These are phyloP conservation scores for Drosophila prostipennis DNA, from an alignment of 2,888 invertebrate genomes.

Conservation along the genomic window DNA sequence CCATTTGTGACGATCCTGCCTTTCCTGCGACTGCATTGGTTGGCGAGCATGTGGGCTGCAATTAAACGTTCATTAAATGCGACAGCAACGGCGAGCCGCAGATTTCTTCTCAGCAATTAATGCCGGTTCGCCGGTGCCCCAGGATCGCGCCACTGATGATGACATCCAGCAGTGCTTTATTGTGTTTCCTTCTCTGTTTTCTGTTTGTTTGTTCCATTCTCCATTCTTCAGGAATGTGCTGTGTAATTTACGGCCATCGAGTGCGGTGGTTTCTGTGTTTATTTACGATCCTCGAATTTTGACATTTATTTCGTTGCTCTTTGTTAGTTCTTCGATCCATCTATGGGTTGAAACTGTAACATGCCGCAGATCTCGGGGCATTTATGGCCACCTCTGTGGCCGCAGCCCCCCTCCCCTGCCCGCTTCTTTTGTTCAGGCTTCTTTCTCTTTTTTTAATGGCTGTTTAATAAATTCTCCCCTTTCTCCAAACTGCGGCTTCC, in stretches of 20 bases:
- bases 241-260: conserved; percentile 63
- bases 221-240: conserved; percentile 57
- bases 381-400: conserved; percentile 4
- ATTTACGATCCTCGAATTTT: conserved; percentile 68
- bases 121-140: conserved; percentile 23
- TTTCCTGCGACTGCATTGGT: conserved; percentile 47
- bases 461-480: conserved; percentile 60
- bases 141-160: conserved; percentile 65
- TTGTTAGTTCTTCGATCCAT: neutral
- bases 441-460: conserved; percentile 45
- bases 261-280: conserved; percentile 55
- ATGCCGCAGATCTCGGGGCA: conserved; percentile 17
- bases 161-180: conserved; percentile 58
- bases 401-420: neutral
- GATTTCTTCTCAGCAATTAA: conserved; percentile 70
- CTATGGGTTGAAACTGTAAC: conserved; percentile 50
- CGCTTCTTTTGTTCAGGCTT: conserved; percentile 25
- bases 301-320: conserved; percentile 66
- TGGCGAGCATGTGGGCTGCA: conserved; percentile 70
- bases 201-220: conserved; percentile 2
- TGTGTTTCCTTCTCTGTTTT: conserved; percentile 8
- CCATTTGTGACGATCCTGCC: conserved; percentile 53
- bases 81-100: conserved; percentile 62
- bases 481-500: conserved; percentile 31
- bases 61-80: conserved; percentile 79